Evolutionary conservation across 37 sponge, comb jelly and placozoan genomes (phyloP).

Genomic region (Diacarnus erythraeanus): DNA sequence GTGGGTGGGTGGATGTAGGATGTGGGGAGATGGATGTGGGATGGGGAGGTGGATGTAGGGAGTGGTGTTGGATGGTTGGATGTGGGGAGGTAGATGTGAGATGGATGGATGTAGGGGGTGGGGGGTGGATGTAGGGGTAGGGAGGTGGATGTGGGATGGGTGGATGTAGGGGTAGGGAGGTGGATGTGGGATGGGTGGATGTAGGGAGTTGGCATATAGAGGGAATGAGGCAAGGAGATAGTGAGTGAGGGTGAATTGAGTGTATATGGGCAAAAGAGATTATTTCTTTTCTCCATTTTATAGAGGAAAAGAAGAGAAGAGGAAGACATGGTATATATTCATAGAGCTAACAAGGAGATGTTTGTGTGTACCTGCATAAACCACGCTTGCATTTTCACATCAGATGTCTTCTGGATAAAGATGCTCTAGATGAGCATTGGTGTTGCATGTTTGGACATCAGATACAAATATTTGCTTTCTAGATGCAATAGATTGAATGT

Average conservation of each 20-base stretch:
- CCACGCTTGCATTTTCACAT: too few species aligned
- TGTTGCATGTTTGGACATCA: too few species aligned
- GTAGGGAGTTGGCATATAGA: too few species aligned
- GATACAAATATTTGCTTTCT: too few species aligned
- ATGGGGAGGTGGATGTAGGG: background rate
- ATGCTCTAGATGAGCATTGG: too few species aligned
- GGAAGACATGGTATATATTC: background rate
- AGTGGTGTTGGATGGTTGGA: background rate
- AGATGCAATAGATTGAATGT: too few species aligned
- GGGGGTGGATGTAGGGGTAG: background rate
- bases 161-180: background rate
- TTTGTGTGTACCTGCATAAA: background rate
- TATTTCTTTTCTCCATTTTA: background rate
- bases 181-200: background rate
- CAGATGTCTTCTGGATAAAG: too few species aligned
- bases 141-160: background rate
- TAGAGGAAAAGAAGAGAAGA: conserved; percentile 8
- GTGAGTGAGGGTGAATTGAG: background rate
- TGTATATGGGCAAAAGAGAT: background rate
- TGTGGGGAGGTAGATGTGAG: background rate
- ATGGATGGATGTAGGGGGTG: too few species aligned
- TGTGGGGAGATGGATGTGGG: too few species aligned
- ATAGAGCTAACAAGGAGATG: background rate
- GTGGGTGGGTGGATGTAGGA: background rate
- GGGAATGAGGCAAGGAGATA: too few species aligned